phyloP scores from a whole-genome alignment of 2,888 invertebrate species.

The Cordilura impudica region DNA sequence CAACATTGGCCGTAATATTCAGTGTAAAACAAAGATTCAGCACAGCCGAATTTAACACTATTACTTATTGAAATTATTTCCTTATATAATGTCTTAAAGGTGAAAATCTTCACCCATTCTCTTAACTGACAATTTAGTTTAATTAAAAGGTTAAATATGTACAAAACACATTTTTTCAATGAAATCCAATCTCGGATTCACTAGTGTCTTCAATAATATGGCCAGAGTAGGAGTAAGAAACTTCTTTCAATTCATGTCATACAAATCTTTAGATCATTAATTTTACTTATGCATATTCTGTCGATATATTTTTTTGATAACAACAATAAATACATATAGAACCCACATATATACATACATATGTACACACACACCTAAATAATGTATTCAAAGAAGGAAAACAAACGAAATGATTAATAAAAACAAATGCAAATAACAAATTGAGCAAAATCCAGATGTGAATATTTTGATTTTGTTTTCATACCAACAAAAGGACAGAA shows the following conservation, averaged over 20 bases:
- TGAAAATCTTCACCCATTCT: no score
- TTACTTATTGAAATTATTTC: no score
- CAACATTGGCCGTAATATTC: no score
- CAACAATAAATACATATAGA: slow-evolving; percentile 1
- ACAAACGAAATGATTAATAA: slow-evolving; percentile 52
- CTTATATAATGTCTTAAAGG: no score
- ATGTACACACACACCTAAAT: neutral
- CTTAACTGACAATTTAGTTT: no score
- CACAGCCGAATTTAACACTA: no score
- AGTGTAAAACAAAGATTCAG: no score
- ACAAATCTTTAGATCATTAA: slow-evolving; percentile 41
- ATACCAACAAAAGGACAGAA: neutral
- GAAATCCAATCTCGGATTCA: slow-evolving; percentile 28
- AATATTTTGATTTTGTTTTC: slow-evolving; percentile 33
- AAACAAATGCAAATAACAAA: slow-evolving; percentile 53
- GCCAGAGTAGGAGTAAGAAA: slow-evolving; percentile 2
- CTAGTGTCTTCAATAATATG: neutral
- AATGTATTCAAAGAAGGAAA: slow-evolving; percentile 8
- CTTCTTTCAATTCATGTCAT: slow-evolving; percentile 10
- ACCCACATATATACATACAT: neutral
- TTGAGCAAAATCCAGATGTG: slow-evolving; percentile 49
- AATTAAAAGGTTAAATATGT: no score
- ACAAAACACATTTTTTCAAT: no score
- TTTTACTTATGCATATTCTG: slow-evolving; percentile 47
- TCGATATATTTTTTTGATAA: slow-evolving; percentile 38